Evolutionary conservation across 2,888 invertebrate species (phyloP).

Genomic region (Mimachlamys varia): DNA sequence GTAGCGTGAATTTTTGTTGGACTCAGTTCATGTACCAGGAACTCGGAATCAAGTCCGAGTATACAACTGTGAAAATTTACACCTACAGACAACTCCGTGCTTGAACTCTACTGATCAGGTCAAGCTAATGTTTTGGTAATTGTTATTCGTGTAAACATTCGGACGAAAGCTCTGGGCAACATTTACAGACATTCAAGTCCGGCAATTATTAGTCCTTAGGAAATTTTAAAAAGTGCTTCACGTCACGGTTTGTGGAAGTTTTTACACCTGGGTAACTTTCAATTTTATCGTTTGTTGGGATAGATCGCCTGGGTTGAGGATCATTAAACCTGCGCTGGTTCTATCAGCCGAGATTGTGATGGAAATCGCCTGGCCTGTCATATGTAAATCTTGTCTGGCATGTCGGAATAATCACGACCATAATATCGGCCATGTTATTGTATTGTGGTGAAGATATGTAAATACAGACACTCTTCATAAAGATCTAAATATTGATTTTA

Average conservation of each 20-base stretch:
- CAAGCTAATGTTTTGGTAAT: background rate
- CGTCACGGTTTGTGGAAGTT: background rate
- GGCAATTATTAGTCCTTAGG: background rate
- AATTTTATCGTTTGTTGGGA: background rate
- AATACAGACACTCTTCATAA: background rate
- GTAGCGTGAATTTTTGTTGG: background rate
- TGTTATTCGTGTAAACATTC: slow-evolving; percentile 5
- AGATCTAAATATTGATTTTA: background rate
- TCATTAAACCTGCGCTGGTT: background rate
- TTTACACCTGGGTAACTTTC: slow-evolving; percentile 11
- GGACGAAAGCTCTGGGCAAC: background rate
- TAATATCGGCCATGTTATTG: background rate
- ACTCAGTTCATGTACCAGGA: background rate
- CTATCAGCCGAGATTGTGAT: background rate
- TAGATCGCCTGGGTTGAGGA: background rate
- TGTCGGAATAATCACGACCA: background rate
- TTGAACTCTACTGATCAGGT: background rate
- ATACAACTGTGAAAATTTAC: background rate
- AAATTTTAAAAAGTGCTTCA: background rate
- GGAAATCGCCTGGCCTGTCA: background rate
- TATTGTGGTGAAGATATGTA: background rate
- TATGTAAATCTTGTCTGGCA: background rate
- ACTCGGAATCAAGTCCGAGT: background rate
- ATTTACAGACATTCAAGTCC: background rate
- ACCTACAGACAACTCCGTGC: background rate